Evolutionary conservation across 35 echinoderm and acorn worm species (phyloP).

Genomic region (Chiridota heheva): DNA sequence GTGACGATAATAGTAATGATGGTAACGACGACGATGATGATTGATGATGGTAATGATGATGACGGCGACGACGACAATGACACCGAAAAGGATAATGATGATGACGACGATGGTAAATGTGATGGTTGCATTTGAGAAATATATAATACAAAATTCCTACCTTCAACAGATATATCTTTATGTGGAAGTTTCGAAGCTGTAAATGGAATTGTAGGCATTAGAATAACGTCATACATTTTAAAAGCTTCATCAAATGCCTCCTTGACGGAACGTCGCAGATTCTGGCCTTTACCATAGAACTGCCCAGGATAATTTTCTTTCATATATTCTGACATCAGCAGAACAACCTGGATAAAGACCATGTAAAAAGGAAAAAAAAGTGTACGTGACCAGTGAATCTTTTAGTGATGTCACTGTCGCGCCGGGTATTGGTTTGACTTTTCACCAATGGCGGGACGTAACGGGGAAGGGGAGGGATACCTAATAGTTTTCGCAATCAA

Average conservation of each 20-base stretch:
- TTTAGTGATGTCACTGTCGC: background rate
- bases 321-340: constrained; percentile 59
- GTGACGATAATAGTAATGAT: too few species aligned
- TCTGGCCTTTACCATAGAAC: constrained; percentile 70
- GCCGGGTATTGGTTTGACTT: too few species aligned
- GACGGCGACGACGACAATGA: too few species aligned
- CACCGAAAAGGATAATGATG: too few species aligned
- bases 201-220: constrained; percentile 83
- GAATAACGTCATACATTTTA: constrained; percentile 57
- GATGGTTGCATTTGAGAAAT: too few species aligned
- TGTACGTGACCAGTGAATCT: background rate
- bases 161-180: constrained; percentile 14
- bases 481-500: too few species aligned
- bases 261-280: constrained; percentile 37
- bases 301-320: constrained; percentile 54
- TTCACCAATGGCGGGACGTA: too few species aligned
- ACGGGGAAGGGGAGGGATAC: too few species aligned
- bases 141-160: too few species aligned
- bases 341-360: constrained; percentile 11
- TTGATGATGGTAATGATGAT: too few species aligned
- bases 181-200: constrained; percentile 49
- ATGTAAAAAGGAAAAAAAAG: background rate
- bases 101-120: too few species aligned
- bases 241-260: constrained; percentile 52
- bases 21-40: too few species aligned